A percentile compares a stretch with the other conserved stretches of the same genome.
Evolutionary conservation across 2,113 vertebrate species (phyloP).

Genomic region (Hemiscyllium ocellatum): DNA sequence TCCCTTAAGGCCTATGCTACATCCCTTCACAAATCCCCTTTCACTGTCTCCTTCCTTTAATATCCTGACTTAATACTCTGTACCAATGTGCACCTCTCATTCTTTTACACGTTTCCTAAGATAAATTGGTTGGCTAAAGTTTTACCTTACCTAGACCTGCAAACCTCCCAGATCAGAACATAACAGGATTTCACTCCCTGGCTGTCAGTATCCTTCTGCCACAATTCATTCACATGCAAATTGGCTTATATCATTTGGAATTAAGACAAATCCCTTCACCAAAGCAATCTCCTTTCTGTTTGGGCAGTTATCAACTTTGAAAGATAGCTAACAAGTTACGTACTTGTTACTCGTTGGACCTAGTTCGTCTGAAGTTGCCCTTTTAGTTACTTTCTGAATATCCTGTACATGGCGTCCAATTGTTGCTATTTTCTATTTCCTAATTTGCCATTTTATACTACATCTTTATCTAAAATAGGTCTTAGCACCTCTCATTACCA

Average conservation of each 20-base stretch:
- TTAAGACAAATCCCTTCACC: not conserved
- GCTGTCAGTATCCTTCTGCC: not conserved
- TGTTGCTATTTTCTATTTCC: not conserved
- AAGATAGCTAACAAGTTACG: not conserved
- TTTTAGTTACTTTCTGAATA: not conserved
- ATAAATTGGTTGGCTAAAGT: not conserved
- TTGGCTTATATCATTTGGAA: not conserved
- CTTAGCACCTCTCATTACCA: not conserved
- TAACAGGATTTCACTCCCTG: not conserved
- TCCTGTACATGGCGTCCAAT: not conserved
- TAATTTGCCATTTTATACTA: not conserved
- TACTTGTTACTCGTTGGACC: not conserved
- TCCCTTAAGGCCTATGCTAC: not conserved
- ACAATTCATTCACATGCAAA: not conserved
- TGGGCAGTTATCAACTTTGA: not conserved
- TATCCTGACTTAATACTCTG: not conserved
- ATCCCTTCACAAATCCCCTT: not conserved
- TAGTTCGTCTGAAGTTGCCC: not conserved
- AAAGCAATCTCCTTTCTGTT: not conserved
- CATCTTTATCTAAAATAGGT: not conserved
- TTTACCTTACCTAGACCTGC: not conserved
- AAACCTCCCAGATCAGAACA: not conserved
- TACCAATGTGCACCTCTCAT: not conserved
- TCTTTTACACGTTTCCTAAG: not conserved
- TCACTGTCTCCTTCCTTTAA: not conserved